These are phyloP conservation scores for Monodelphis domestica DNA, from an alignment of 2,797 vertebrate species.

Conservation along the genomic window DNA sequence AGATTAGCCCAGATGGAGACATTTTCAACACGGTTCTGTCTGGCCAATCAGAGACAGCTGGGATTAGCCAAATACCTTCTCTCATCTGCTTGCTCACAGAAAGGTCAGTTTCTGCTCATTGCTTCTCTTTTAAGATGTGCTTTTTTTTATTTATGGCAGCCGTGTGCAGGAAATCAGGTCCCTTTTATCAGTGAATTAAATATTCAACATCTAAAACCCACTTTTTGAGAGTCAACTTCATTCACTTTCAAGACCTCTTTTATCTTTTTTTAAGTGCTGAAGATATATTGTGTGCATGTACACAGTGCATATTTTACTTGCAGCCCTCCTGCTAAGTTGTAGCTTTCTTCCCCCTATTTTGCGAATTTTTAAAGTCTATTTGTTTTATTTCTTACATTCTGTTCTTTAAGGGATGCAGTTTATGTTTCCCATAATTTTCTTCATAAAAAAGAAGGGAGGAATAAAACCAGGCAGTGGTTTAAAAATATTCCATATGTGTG, in stretches of 20 bases:
- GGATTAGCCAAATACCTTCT: constrained; percentile 93
- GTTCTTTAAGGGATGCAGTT: constrained; percentile 81
- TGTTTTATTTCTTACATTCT: constrained; percentile 79
- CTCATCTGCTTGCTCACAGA: constrained; percentile 92
- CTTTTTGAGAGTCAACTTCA: constrained; percentile 85
- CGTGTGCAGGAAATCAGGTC: constrained; percentile 83
- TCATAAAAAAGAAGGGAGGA: constrained; percentile 57
- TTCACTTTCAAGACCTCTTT: constrained; percentile 88
- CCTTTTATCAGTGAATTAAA: constrained; percentile 91
- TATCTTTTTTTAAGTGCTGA: constrained; percentile 82
- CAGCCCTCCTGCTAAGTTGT: constrained; percentile 63
- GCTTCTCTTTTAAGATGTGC: constrained; percentile 90
- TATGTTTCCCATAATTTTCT: constrained; percentile 81
- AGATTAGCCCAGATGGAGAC: constrained; percentile 94
- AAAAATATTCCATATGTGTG: constrained; percentile 85
- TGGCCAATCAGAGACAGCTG: constrained; percentile 89
- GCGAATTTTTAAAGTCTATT: constrained; percentile 66
- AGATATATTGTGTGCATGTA: constrained; percentile 56
- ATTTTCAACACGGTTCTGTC: constrained; percentile 91
- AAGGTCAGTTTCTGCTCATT: constrained; percentile 94
- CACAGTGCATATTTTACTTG: constrained; percentile 30
- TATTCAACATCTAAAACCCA: constrained; percentile 88
- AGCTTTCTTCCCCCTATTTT: constrained; percentile 62
- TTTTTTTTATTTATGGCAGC: constrained; percentile 84
- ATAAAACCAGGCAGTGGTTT: constrained; percentile 83